Evolutionary conservation across 2,113 vertebrate species (phyloP).

Genomic region (Triplophysa siluroides): DNA sequence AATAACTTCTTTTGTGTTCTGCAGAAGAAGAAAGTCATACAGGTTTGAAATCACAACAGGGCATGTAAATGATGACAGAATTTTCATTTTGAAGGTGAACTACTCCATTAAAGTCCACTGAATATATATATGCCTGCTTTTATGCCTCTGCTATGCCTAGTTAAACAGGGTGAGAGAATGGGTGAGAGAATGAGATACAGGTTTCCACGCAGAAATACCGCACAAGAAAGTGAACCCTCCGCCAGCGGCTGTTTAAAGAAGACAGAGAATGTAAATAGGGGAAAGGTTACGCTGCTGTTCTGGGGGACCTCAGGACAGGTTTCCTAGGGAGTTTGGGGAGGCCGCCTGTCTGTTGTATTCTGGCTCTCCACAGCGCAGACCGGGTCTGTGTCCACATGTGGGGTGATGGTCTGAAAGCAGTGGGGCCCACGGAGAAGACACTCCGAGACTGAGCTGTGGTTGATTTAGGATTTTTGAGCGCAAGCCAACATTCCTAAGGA

Average conservation of each 20-base stretch:
- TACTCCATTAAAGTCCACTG: too few species aligned
- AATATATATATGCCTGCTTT: too few species aligned
- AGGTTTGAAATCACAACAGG: too few species aligned
- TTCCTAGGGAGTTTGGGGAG: slow-evolving; percentile 15
- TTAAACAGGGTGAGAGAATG: too few species aligned
- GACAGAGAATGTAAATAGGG: background rate
- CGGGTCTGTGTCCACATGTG: slow-evolving; percentile 61
- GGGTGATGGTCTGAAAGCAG: slow-evolving; percentile 62
- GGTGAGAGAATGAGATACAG: background rate
- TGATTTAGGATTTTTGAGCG: slow-evolving; percentile 76
- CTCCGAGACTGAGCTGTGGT: slow-evolving; percentile 57
- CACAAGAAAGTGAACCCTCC: background rate
- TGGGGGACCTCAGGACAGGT: slow-evolving; percentile 50
- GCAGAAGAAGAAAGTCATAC: too few species aligned
- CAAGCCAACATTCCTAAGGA: slow-evolving; percentile 76
- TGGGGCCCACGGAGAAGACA: slow-evolving; percentile 60
- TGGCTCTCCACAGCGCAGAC: background rate
- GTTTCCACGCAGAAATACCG: background rate
- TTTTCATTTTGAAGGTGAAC: too few species aligned
- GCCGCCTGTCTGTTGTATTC: background rate
- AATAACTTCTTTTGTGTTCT: too few species aligned
- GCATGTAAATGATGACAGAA: too few species aligned
- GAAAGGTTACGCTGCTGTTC: slow-evolving; percentile 17
- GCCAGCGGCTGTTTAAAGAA: background rate
- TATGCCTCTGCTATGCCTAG: too few species aligned